These are phyloP conservation scores for Chamaedrilus cognettii DNA, from an alignment of 2,888 invertebrate species.

Conservation along the genomic window DNA sequence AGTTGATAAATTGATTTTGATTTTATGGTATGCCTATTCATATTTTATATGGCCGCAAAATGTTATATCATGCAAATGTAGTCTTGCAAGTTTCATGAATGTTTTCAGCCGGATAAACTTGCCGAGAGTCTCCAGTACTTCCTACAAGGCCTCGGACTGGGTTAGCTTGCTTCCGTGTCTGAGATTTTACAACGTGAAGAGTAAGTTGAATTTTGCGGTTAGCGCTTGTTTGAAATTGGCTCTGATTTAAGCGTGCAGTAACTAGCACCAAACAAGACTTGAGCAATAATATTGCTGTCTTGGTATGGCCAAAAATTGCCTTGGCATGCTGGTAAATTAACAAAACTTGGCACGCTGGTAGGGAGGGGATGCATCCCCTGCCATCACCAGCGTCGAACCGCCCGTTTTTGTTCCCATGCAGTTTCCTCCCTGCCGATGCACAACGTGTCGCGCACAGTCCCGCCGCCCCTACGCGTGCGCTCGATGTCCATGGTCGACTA, in stretches of 20 bases:
- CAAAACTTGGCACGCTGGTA: too few species aligned
- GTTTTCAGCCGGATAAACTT: conserved; percentile 77
- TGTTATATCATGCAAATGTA: too few species aligned
- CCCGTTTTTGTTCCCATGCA: conserved; percentile 31
- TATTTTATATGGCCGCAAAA: too few species aligned
- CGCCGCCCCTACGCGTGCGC: conserved; percentile 60
- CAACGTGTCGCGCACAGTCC: conserved; percentile 63
- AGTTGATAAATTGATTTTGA: too few species aligned
- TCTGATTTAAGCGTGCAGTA: neutral
- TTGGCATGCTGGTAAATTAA: too few species aligned
- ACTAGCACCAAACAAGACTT: too few species aligned
- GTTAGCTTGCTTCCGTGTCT: conserved; percentile 44
- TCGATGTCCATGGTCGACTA: conserved; percentile 61
- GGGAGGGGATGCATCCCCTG: too few species aligned
- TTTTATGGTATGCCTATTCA: too few species aligned
- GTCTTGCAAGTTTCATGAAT: neutral
- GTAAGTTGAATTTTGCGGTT: neutral
- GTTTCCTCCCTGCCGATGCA: conserved; percentile 80
- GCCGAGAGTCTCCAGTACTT: conserved; percentile 84
- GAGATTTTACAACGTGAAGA: neutral
- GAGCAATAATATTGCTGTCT: too few species aligned
- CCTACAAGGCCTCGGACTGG: conserved; percentile 83
- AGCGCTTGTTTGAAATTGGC: neutral
- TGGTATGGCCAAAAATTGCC: too few species aligned
- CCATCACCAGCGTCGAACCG: too few species aligned